phyloP scores from a whole-genome alignment of 2,113 vertebrate species.

The Tamias sibiricus region DNA sequence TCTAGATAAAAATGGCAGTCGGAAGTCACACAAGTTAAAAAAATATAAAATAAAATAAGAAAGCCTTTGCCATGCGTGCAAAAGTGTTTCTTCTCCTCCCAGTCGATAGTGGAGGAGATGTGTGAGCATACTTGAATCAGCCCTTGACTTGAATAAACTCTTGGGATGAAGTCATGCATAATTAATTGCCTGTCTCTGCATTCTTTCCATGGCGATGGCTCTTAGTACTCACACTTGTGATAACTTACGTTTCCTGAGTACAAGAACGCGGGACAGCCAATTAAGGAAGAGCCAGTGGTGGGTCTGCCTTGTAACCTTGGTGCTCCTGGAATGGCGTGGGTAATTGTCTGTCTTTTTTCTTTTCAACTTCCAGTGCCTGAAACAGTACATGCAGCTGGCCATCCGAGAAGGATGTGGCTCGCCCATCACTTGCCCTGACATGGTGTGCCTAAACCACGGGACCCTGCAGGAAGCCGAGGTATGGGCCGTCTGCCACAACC shows the following conservation, averaged over 20 bases:
- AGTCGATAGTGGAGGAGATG: background rate
- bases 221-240: constrained; percentile 62
- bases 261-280: constrained; percentile 75
- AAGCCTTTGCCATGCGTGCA: constrained; percentile 42
- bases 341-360: constrained; percentile 77
- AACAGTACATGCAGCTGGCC: constrained; percentile 93
- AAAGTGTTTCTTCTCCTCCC: constrained; percentile 23
- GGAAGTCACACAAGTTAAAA: background rate
- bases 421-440: constrained; percentile 95
- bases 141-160: constrained; percentile 67
- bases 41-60: background rate
- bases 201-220: constrained; percentile 83
- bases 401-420: constrained; percentile 95
- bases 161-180: constrained; percentile 77
- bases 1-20: constrained; percentile 31
- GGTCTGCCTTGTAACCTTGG: constrained; percentile 33
- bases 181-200: constrained; percentile 75
- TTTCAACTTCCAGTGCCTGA: constrained; percentile 91
- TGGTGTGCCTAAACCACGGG: constrained; percentile 91
- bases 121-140: constrained; percentile 55
- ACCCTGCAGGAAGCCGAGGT: constrained; percentile 95
- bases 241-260: constrained; percentile 77
- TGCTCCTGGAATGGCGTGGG: constrained; percentile 12
- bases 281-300: constrained; percentile 71
- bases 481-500: constrained; percentile 62